A percentile compares a stretch with the other conserved stretches of the same genome.
phyloP scores from a whole-genome alignment of 2,888 invertebrate species.

The Parnassius apollo region DNA sequence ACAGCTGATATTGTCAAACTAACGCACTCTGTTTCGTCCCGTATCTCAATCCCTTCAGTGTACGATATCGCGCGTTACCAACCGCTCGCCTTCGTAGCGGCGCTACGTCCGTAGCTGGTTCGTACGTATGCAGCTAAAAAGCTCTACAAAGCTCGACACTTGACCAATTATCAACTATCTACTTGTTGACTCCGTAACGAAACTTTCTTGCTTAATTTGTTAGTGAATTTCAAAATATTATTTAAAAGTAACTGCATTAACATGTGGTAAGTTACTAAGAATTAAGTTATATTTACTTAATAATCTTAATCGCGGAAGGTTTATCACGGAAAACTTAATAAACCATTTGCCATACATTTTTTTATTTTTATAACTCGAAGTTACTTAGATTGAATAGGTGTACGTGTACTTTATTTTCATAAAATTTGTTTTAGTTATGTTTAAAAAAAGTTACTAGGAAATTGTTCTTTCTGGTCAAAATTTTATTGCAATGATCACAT shows the following conservation, averaged over 20 bases:
- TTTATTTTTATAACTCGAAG: too few relatives aligned
- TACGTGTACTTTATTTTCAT: too few relatives aligned
- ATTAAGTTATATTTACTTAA: constrained; percentile 8
- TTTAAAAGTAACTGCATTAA: background rate
- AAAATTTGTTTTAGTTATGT: too few relatives aligned
- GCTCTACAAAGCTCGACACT: constrained; percentile 30
- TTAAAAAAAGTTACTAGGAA: too few relatives aligned
- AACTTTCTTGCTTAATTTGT: background rate
- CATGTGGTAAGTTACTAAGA: constrained; percentile 20
- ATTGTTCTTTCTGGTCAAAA: too few relatives aligned
- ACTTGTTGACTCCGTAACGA: background rate
- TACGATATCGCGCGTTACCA: constrained; percentile 46
- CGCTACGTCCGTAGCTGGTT: constrained; percentile 36
- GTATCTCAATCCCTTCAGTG: constrained; percentile 34
- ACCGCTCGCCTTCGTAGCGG: constrained; percentile 44
- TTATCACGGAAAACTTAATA: constrained; percentile 1
- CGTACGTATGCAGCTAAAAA: constrained; percentile 35
- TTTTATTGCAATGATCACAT: too few relatives aligned
- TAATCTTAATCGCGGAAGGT: background rate
- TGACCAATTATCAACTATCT: constrained; percentile 26
- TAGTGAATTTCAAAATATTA: background rate
- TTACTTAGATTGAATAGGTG: too few relatives aligned
- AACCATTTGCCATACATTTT: too few relatives aligned
- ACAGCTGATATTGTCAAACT: background rate
- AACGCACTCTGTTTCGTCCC: constrained; percentile 23